Evolutionary conservation across 2,113 vertebrate genomes (phyloP).

Genomic region (Chaetorhynchus papuensis): DNA sequence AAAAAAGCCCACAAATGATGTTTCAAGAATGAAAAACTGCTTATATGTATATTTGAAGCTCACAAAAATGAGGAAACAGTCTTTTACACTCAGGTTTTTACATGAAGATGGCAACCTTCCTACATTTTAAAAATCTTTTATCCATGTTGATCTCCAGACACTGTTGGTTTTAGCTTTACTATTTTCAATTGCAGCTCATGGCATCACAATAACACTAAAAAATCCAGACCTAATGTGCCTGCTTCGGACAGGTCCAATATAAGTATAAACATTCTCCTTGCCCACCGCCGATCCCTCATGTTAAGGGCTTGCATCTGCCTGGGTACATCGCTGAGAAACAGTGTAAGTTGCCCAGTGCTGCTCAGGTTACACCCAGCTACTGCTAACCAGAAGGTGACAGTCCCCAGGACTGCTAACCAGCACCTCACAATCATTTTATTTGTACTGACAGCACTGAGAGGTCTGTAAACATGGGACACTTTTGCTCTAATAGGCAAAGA

Average conservation of each 20-base stretch:
- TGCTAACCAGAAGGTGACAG: not conserved
- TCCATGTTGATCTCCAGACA: not conserved
- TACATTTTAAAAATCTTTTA: not conserved
- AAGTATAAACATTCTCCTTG: not conserved
- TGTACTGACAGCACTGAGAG: not conserved
- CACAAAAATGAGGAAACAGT: not conserved
- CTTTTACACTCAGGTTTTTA: not conserved
- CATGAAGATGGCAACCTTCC: not conserved
- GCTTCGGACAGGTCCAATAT: not conserved
- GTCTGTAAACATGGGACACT: not conserved
- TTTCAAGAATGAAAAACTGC: not conserved
- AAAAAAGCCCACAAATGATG: not conserved
- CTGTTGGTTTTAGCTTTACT: not conserved
- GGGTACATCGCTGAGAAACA: not conserved
- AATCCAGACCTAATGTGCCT: not conserved
- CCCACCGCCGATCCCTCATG: not conserved
- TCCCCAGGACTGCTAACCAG: not conserved
- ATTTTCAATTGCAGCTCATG: not conserved
- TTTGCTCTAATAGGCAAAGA: not conserved
- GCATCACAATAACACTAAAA: not conserved
- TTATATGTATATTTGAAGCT: not conserved
- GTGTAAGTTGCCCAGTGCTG: not conserved
- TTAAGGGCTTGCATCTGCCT: not conserved
- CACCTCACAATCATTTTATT: not conserved
- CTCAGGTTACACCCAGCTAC: not conserved